Evolutionary conservation across 2,797 vertebrate genomes (phyloP), one percentile per base, ranked within the genome.

Genomic region (Scolopax bukidnonensis): DNA sequence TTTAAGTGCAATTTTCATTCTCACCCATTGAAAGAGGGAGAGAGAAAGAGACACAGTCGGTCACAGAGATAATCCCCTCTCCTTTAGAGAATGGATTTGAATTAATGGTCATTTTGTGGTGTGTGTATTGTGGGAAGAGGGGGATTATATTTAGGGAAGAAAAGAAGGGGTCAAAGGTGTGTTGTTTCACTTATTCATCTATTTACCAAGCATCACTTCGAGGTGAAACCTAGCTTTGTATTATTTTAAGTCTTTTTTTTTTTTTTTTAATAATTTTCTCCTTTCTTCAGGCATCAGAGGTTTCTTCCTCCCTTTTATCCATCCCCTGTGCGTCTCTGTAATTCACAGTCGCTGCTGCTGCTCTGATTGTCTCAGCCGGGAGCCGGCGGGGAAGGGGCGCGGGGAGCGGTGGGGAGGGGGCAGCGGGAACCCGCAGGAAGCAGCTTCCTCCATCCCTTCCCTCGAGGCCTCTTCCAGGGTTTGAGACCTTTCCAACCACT

Each of bases 381-480:
- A 93, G 88, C 90, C 40, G 63, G 94, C 32, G 48, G 88, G 90
- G 95, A 93, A 93, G 94, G 91, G 85, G 75, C 73, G 50, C 50
- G 12, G 87, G 45, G 54, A 65, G 93, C 67, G 15, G 19, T 45
- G 87, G 82, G 93, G 91, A 94, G 83, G 93, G 92, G 92, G 88
- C 41, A 67, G 88, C 36, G 82, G 87, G 60, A 41, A 36, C 53
- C 28, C 38, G 70, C 82, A 50, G 86, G 61, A 70, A 84, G 78
- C 82, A 4, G n/a, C 71, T 90, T 81, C 45, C 40, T 71, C 36
- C 60, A 25, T 93, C 70, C 60, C 67, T 81, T 77, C 51, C 61
- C 81, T 91, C 25, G 74, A 95, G 97, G 97, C 97, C 97, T 96
- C 84, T 91, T 38, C 63, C 59, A 13, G 28, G 87, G 61, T 27